These are phyloP conservation scores for Drosophila leontia DNA, from an alignment of 1,140 invertebrate genomes.

Conservation along the genomic window DNA sequence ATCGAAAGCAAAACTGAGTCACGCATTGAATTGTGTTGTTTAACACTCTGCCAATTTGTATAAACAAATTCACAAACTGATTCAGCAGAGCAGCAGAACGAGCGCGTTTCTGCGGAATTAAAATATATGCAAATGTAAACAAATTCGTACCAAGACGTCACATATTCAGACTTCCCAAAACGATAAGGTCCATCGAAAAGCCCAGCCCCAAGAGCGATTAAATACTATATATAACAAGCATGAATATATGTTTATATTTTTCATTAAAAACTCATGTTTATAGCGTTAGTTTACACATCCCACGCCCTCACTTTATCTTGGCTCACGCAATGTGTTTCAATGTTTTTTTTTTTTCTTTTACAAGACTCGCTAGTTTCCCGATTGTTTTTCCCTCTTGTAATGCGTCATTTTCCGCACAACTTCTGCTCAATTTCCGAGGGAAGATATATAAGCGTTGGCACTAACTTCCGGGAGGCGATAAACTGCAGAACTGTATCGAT, in stretches of 20 bases:
- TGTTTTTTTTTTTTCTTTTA: slow-evolving; percentile 16
- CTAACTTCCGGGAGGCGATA: slow-evolving; percentile 48
- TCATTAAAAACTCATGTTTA: slow-evolving; percentile 16
- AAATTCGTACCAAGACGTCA: slow-evolving; percentile 31
- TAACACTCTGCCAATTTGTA: slow-evolving; percentile 28
- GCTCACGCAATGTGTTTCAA: slow-evolving; percentile 61
- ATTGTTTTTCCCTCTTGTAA: slow-evolving; percentile 37
- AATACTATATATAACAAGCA: no score
- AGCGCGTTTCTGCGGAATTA: slow-evolving; percentile 32
- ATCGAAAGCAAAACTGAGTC: slow-evolving; percentile 54
- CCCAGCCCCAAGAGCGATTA: slow-evolving; percentile 16
- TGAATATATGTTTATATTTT: slow-evolving; percentile 10
- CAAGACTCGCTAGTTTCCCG: slow-evolving; percentile 54
- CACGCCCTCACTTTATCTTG: slow-evolving; percentile 41
- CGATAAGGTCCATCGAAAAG: slow-evolving; percentile 22
- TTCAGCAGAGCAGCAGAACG: slow-evolving; percentile 22
- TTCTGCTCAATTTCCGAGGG: slow-evolving; percentile 34
- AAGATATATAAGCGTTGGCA: not conserved
- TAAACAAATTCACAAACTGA: slow-evolving; percentile 43
- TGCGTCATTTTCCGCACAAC: slow-evolving; percentile 67
- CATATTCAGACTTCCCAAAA: slow-evolving; percentile 18
- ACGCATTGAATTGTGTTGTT: slow-evolving; percentile 30
- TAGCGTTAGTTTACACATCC: slow-evolving; percentile 8
- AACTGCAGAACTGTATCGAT: slow-evolving; percentile 50
- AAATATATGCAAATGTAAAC: slow-evolving; percentile 37